phyloP scores from a whole-genome alignment of 2,797 vertebrate genomes.

The Tragopan temminckii region DNA sequence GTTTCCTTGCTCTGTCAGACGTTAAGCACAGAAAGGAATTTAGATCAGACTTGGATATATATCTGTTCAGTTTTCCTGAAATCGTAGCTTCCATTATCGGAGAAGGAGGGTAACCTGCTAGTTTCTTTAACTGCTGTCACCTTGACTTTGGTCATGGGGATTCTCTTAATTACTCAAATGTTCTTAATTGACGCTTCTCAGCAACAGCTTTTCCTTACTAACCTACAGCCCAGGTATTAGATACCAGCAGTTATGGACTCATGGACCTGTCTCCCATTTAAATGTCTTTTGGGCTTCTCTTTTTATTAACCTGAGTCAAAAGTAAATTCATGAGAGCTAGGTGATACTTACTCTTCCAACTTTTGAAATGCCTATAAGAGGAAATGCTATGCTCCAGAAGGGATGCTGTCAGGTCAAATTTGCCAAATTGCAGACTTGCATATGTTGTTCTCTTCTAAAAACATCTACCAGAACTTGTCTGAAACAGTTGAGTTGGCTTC shows the following conservation, averaged over 20 bases:
- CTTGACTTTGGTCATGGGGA: neutral
- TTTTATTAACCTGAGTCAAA: neutral
- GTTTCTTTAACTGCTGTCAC: neutral
- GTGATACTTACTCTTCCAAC: neutral
- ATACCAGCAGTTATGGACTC: neutral
- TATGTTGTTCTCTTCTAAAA: neutral
- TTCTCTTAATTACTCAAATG: neutral
- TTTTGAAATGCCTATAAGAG: neutral
- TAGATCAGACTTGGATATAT: rapidly evolving
- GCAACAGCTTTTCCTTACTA: neutral
- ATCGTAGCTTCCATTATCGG: rapidly evolving
- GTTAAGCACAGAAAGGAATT: neutral
- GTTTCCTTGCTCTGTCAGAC: neutral
- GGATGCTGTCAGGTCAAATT: neutral
- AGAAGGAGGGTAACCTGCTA: neutral
- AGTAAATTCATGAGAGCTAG: neutral
- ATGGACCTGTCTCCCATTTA: neutral
- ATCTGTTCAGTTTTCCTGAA: neutral
- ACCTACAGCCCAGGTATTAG: neutral
- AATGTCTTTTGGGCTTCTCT: neutral
- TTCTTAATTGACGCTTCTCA: neutral
- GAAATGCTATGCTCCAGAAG: neutral
- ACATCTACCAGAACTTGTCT: neutral
- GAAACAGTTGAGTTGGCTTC: neutral
- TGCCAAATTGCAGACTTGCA: neutral